Evolutionary conservation across 2,113 vertebrate species (phyloP).

Genomic region (Ptyas mucosa): DNA sequence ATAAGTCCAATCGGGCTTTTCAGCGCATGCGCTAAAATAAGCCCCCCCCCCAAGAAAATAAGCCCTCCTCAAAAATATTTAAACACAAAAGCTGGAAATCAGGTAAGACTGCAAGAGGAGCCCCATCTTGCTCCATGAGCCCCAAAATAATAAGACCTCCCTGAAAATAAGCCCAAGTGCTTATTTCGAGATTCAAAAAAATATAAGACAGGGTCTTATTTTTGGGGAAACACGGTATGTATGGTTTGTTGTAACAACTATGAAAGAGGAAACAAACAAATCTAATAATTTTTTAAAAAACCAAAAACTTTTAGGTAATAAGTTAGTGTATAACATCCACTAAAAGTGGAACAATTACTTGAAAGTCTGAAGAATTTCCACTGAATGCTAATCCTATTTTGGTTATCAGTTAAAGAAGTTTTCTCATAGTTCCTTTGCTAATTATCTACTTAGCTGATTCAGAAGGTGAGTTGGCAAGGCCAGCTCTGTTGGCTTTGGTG

Average conservation of each 20-base stretch:
- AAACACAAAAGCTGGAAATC: no score
- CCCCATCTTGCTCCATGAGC: no score
- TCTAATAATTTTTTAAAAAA: neutral
- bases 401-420: neutral
- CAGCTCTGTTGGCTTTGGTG: neutral
- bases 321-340: neutral
- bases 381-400: neutral
- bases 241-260: neutral
- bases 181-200: no score
- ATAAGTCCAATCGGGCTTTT: no score
- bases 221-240: no score
- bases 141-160: no score
- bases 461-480: neutral
- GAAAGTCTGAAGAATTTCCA: neutral
- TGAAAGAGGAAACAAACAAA: neutral
- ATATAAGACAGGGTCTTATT: no score
- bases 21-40: no score
- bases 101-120: no score
- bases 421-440: neutral
- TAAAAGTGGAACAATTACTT: neutral
- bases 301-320: neutral
- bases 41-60: no score
- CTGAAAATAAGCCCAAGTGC: no score
- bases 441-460: neutral
- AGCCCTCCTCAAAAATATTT: no score